Conservation (phyloP, 2,797 vertebrate genomes). For the Lateolabrax maculatus region DNA sequence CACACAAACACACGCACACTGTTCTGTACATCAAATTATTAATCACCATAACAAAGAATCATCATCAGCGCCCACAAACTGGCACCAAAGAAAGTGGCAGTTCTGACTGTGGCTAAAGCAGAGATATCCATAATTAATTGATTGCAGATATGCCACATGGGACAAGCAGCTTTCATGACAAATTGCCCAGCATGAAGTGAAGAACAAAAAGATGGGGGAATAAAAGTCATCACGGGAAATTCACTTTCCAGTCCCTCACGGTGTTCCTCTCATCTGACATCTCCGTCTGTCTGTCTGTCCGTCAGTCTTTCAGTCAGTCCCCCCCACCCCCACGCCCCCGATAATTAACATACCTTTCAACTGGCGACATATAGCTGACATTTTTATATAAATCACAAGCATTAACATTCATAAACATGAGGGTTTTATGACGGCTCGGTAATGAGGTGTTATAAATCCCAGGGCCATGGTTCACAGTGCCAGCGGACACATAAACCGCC, state of each 20-base stretch:
- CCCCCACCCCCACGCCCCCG: background rate
- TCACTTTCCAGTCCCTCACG: slow-evolving; percentile 54
- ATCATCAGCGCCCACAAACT: slow-evolving; percentile 48
- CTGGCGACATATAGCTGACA: slow-evolving; percentile 71
- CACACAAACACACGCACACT: background rate
- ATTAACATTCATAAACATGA: slow-evolving; percentile 81
- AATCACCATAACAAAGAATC: slow-evolving; percentile 68
- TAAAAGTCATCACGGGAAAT: slow-evolving; percentile 52
- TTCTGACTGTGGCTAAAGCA: slow-evolving; percentile 57
- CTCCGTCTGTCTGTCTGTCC: slow-evolving; percentile 33
- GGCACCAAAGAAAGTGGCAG: slow-evolving; percentile 53
- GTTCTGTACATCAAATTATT: slow-evolving; percentile 57
- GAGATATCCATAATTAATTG: slow-evolving; percentile 71
- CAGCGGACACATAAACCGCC: slow-evolving; percentile 64
- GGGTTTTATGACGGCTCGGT: slow-evolving; percentile 71
- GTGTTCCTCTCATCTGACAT: slow-evolving; percentile 50
- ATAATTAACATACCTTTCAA: slow-evolving; percentile 74
- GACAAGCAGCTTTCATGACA: slow-evolving; percentile 61
- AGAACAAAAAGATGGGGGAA: slow-evolving; percentile 60
- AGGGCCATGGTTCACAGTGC: slow-evolving; percentile 57
- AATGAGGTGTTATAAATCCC: slow-evolving; percentile 78
- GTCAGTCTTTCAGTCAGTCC: slow-evolving; percentile 6
- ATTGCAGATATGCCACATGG: slow-evolving; percentile 56
- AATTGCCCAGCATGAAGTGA: slow-evolving; percentile 50
- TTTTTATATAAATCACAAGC: slow-evolving; percentile 77